These are phyloP conservation scores for Garrulus glandarius DNA, from an alignment of 2,797 vertebrate species.

Conservation along the genomic window DNA sequence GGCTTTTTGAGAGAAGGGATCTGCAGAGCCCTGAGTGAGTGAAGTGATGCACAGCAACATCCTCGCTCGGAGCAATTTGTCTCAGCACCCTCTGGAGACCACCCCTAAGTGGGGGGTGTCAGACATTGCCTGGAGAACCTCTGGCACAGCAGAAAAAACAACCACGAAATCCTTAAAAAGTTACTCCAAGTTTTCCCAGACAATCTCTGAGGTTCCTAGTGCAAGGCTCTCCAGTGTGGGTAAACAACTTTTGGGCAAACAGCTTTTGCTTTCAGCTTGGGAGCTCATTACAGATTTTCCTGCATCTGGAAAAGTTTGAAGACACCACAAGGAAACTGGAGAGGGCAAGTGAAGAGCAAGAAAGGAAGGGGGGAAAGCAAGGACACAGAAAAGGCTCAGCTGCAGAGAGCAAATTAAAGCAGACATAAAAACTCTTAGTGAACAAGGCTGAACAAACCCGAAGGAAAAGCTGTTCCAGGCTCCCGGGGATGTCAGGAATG, in stretches of 20 bases:
- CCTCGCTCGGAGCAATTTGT: not conserved
- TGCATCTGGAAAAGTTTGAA: not conserved
- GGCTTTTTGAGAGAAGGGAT: not conserved
- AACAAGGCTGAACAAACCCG: not conserved
- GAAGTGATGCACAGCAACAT: not conserved
- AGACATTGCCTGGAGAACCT: not conserved
- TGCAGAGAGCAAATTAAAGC: slow-evolving; percentile 34
- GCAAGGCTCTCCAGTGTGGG: not conserved
- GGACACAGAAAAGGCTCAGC: slow-evolving; percentile 11
- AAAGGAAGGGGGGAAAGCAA: not conserved
- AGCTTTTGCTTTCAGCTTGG: not conserved
- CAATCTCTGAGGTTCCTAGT: not conserved
- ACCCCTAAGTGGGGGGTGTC: not conserved
- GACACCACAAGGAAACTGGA: not conserved
- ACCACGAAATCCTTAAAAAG: not conserved
- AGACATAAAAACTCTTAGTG: not conserved
- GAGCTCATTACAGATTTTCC: slow-evolving; percentile 34
- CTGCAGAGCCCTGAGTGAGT: not conserved
- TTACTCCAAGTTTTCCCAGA: not conserved
- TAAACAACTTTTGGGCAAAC: not conserved
- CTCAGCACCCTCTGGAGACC: not conserved
- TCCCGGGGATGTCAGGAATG: not conserved
- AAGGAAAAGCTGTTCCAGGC: not conserved
- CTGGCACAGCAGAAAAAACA: not conserved
- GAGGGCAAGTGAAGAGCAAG: not conserved